phyloP scores from a whole-genome alignment of 2,113 vertebrate genomes.

The Tragelaphus strepsiceros region DNA sequence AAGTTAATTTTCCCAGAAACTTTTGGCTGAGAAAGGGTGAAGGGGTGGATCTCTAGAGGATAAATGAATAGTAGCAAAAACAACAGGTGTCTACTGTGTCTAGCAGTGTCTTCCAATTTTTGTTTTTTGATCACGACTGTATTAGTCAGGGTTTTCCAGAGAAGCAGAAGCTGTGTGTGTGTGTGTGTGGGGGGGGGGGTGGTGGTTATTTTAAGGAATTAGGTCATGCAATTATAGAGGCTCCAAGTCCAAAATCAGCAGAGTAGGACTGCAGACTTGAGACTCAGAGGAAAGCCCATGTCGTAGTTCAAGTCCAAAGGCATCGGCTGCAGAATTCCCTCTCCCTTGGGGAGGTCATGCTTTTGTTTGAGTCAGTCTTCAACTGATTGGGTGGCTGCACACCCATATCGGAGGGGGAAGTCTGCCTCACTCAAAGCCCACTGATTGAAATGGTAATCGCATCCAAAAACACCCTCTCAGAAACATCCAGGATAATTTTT shows the following conservation, averaged over 20 bases:
- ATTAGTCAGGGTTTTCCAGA: not conserved
- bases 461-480: not conserved
- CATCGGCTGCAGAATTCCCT: not conserved
- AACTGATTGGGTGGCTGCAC: not conserved
- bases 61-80: not conserved
- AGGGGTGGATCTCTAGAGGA: not conserved
- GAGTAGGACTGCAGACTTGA: not conserved
- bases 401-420: not conserved
- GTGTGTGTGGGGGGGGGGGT: accelerated
- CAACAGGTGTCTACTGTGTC: not conserved
- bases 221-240: not conserved
- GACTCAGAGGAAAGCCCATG: not conserved
- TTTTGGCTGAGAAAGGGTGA: not conserved
- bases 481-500: not conserved
- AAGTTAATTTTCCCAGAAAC: not conserved
- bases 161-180: not conserved
- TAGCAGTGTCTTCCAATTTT: not conserved
- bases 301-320: not conserved
- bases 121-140: not conserved
- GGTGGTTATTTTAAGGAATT: not conserved
- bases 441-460: not conserved
- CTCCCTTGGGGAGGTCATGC: not conserved
- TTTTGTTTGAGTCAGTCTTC: not conserved
- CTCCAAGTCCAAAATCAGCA: not conserved
- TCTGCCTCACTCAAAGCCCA: not conserved